Percentiles rank a stretch among this genome's conserved stretches.
phyloP scores from a whole-genome alignment of 1,140 invertebrate species.

The Neocloeon triangulifer region DNA sequence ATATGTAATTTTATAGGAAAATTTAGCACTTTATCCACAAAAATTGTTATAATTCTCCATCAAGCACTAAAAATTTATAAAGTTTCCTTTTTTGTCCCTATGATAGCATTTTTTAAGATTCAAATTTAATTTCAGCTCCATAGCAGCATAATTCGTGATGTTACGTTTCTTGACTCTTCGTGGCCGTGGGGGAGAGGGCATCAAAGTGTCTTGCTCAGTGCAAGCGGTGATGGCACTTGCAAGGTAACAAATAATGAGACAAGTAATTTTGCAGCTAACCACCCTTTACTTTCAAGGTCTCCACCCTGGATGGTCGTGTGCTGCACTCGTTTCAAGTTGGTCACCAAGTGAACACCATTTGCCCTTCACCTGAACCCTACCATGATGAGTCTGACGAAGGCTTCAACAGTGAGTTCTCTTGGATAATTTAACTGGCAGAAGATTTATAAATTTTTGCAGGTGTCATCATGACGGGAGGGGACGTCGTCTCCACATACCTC shows the following conservation, averaged over 20 bases:
- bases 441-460: no score
- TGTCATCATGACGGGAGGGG: constrained; percentile 23
- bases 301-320: constrained; percentile 20
- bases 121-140: constrained; percentile 19
- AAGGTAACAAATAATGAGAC: no score
- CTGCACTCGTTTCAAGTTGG: constrained; percentile 21
- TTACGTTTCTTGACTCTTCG: constrained; percentile 21
- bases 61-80: no score
- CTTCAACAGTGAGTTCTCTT: no score
- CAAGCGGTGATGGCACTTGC: constrained; percentile 20
- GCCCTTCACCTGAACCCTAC: constrained; percentile 22
- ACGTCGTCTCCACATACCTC: constrained; percentile 21
- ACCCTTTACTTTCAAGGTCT: no score
- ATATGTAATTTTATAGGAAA: no score
- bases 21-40: no score
- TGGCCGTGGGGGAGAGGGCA: constrained; percentile 22
- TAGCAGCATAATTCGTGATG: constrained; percentile 20
- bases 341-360: constrained; percentile 21
- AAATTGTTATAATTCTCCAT: no score
- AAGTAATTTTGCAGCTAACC: constrained; percentile 8
- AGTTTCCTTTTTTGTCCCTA: no score
- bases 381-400: constrained; percentile 18
- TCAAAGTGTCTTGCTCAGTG: constrained; percentile 19
- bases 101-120: no score
- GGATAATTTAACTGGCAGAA: no score